Percentiles rank a stretch among this genome's conserved stretches.
These are phyloP conservation scores for Leucopsar rothschildi DNA, from an alignment of 2,113 vertebrate species.

Conservation along the genomic window DNA sequence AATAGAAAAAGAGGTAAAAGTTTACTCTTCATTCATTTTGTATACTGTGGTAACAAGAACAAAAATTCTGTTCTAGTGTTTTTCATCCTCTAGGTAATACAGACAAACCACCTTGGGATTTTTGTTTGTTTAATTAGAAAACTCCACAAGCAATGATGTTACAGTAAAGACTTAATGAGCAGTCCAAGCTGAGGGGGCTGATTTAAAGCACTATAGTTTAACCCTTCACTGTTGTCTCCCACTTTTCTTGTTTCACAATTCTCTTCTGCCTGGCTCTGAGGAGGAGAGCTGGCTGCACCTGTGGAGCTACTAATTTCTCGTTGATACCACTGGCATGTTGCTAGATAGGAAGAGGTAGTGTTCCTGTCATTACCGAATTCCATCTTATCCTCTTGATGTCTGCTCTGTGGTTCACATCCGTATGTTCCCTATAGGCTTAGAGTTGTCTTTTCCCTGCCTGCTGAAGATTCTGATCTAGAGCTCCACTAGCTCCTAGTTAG, in stretches of 20 bases:
- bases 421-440: not conserved
- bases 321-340: not conserved
- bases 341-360: not conserved
- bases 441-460: not conserved
- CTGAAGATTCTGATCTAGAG: not conserved
- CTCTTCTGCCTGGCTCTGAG: not conserved
- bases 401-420: not conserved
- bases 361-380: not conserved
- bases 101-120: not conserved
- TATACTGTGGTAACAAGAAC: conserved; percentile 17
- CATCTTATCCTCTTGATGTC: not conserved
- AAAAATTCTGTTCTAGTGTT: not conserved
- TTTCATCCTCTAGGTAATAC: not conserved
- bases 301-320: not conserved
- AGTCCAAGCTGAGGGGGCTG: rapidly evolving
- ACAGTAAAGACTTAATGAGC: not conserved
- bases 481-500: not conserved
- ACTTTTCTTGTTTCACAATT: not conserved
- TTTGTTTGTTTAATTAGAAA: not conserved
- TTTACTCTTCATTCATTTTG: conserved; percentile 60
- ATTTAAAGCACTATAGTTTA: not conserved
- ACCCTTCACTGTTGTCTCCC: not conserved
- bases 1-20: conserved; percentile 97
- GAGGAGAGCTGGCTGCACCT: not conserved
- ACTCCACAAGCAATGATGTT: not conserved